Evolutionary conservation across 2,888 invertebrate species (phyloP).

Genomic region (Podabrus alpinus): DNA sequence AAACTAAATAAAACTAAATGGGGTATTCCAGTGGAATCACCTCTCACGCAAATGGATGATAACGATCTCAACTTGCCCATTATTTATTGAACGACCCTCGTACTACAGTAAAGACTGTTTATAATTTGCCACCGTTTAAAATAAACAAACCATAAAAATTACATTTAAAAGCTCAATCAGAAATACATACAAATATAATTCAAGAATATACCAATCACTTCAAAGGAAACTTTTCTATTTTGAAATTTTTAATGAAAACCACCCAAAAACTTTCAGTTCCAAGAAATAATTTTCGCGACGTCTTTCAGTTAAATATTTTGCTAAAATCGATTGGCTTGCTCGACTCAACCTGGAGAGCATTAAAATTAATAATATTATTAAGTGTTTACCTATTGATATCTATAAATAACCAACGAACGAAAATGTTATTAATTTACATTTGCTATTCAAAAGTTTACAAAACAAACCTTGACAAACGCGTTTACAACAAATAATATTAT

Average conservation of each 20-base stretch:
- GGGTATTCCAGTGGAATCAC: not conserved
- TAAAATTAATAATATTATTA: not conserved
- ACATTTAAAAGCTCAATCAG: not conserved
- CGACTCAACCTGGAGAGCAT: not conserved
- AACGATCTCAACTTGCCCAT: not conserved
- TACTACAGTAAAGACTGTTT: conserved; percentile 1
- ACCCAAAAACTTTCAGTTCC: not conserved
- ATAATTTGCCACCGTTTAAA: conserved; percentile 11
- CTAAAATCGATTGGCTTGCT: not conserved
- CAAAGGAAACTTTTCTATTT: not conserved
- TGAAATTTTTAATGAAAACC: not conserved
- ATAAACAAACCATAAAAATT: conserved; percentile 17
- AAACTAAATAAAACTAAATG: too few species aligned
- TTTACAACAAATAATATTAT: not conserved
- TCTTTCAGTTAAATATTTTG: not conserved
- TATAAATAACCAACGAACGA: not conserved
- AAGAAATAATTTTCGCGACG: not conserved
- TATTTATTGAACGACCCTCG: not conserved
- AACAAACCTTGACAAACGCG: not conserved
- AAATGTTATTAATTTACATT: not conserved
- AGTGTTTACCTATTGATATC: not conserved
- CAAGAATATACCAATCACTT: not conserved
- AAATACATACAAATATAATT: not conserved
- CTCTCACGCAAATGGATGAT: too few species aligned
- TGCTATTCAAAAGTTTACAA: not conserved